Percentiles rank a stretch among this genome's conserved stretches.
These are phyloP conservation scores for Bovichtus variegatus DNA, from an alignment of 2,797 vertebrate genomes.

Conservation along the genomic window DNA sequence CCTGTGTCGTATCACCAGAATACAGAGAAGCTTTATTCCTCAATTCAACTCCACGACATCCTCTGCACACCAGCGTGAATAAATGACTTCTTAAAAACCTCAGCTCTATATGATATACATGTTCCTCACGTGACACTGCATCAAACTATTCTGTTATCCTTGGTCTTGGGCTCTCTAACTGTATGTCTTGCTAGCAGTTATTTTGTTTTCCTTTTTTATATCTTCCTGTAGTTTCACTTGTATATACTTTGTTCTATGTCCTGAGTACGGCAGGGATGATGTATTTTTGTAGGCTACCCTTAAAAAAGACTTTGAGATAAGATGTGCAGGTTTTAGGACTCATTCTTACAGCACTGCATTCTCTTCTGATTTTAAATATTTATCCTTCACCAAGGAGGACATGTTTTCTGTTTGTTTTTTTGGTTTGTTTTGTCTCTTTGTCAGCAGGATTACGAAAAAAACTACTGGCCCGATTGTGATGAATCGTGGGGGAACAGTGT, in stretches of 20 bases:
- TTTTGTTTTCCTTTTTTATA: background rate
- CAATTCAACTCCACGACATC: background rate
- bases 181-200: background rate
- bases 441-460: too few relatives aligned
- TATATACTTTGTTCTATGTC: background rate
- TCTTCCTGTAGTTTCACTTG: background rate
- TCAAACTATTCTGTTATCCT: background rate
- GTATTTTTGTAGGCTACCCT: too few relatives aligned
- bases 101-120: background rate
- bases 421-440: too few relatives aligned
- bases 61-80: background rate
- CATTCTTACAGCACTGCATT: too few relatives aligned
- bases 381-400: too few relatives aligned
- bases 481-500: too few relatives aligned
- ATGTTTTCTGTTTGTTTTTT: too few relatives aligned
- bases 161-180: background rate
- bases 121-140: background rate
- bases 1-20: background rate
- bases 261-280: too few relatives aligned
- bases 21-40: background rate
- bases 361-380: background rate
- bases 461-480: too few relatives aligned
- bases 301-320: too few relatives aligned
- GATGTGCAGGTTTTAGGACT: too few relatives aligned
- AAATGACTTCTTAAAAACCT: background rate